These are phyloP conservation scores for Garrulus glandarius DNA, from an alignment of 2,797 vertebrate species.

Conservation along the genomic window DNA sequence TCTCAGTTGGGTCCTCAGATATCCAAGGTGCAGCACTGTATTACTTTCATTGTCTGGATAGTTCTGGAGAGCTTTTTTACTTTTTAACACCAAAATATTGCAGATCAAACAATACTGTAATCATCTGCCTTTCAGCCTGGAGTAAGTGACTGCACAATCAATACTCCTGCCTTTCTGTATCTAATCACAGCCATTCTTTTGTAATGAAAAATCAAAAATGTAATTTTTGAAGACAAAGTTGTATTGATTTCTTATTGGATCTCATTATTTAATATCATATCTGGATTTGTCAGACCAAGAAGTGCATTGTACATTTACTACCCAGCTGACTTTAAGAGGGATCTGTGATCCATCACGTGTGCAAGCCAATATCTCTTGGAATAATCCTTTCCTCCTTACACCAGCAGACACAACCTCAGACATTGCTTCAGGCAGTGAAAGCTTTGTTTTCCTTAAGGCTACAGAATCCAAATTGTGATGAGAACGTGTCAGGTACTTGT, in stretches of 20 bases:
- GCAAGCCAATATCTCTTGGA: neutral
- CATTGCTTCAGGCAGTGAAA: neutral
- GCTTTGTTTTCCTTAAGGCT: slow-evolving; percentile 21
- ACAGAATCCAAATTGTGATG: neutral
- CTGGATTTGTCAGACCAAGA: neutral
- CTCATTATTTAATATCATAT: neutral
- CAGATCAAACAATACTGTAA: neutral
- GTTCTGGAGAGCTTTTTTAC: neutral
- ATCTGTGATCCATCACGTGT: neutral
- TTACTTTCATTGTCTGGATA: neutral
- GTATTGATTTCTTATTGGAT: neutral
- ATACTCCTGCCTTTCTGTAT: neutral
- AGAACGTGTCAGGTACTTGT: neutral
- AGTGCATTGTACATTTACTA: neutral
- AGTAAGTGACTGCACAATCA: neutral
- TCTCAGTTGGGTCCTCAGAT: rapidly evolving
- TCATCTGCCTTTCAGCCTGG: neutral
- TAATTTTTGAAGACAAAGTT: neutral
- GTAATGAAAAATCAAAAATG: neutral
- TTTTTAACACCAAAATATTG: neutral
- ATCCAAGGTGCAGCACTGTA: neutral
- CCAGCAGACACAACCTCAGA: neutral
- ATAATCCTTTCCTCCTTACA: neutral
- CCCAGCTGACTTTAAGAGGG: neutral
- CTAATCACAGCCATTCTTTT: neutral